Evolutionary conservation across 2,797 vertebrate genomes (phyloP).

Genomic region (Peromyscus eremicus): DNA sequence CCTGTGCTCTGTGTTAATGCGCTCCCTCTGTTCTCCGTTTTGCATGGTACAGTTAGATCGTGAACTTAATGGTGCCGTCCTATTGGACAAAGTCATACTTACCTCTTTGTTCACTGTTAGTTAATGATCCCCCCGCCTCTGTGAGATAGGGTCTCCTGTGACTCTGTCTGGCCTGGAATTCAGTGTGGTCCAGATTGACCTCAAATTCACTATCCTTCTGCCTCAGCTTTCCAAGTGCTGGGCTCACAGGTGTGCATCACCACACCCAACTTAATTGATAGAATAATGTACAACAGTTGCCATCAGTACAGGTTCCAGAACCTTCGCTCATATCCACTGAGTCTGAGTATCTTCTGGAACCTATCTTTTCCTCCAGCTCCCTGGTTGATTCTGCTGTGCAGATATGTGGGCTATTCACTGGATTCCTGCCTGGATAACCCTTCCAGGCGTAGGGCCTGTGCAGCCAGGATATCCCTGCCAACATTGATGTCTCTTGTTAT

Average conservation of each 20-base stretch:
- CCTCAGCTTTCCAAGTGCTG: not conserved
- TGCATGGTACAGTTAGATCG: not conserved
- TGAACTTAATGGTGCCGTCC: not conserved
- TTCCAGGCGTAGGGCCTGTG: not conserved
- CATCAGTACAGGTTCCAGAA: constrained; percentile 20
- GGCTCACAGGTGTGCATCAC: not conserved
- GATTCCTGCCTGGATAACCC: not conserved
- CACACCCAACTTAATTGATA: not conserved
- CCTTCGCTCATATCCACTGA: not conserved
- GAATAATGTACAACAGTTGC: constrained; percentile 48
- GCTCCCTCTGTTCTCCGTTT: not conserved
- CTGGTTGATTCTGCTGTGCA: not conserved
- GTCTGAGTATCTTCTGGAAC: constrained; percentile 31
- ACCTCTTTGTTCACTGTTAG: not conserved
- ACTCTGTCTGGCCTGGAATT: not conserved
- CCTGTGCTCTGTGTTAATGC: not conserved
- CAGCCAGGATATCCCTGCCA: not conserved
- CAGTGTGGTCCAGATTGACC: not conserved
- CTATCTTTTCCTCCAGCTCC: not conserved
- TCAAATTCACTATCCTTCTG: not conserved
- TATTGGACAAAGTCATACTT: constrained; percentile 29
- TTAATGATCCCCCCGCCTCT: not conserved
- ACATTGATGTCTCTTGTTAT: not conserved
- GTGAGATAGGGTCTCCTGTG: not conserved
- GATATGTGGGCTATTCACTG: not conserved